These are phyloP conservation scores for Epizoanthus fatuus DNA, from an alignment of 92 coral and sea anemone genomes.

Conservation along the genomic window DNA sequence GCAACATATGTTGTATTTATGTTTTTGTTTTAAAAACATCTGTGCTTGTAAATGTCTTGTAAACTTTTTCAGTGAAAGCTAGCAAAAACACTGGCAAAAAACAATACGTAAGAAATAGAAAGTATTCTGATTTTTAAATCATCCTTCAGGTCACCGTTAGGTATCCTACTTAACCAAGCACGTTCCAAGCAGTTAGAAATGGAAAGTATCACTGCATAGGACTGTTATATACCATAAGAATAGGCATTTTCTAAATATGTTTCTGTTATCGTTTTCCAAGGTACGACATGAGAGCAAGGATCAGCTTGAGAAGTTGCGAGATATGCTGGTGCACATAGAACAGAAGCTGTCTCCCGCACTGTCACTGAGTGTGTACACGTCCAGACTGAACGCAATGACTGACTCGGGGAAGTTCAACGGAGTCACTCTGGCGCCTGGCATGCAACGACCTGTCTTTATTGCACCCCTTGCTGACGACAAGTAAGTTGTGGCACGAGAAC, in stretches of 20 bases:
- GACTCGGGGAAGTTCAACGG: conserved; percentile 78
- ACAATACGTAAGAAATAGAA: too few relatives aligned
- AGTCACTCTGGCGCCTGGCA: conserved; percentile 70
- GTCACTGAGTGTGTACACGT: conserved; percentile 84
- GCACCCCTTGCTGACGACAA: conserved; percentile 92
- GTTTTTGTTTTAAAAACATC: too few relatives aligned
- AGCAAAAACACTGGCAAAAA: too few relatives aligned
- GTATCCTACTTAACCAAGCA: too few relatives aligned
- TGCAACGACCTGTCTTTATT: conserved; percentile 80
- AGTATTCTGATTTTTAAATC: too few relatives aligned
- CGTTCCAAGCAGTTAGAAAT: too few relatives aligned
- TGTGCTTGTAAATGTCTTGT: too few relatives aligned
- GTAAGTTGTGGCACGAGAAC: conserved; percentile 60
- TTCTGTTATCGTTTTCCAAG: conserved; percentile 40
- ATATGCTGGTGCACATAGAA: conserved; percentile 86
- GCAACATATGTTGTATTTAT: too few relatives aligned
- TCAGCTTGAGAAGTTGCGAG: conserved; percentile 89
- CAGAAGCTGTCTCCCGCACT: conserved; percentile 87
- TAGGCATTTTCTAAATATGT: background rate
- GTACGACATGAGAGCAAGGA: conserved; percentile 98
- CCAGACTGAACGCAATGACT: conserved; percentile 92
- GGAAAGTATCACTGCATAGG: too few relatives aligned
- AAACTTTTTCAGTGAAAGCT: too few relatives aligned
- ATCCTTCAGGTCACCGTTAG: too few relatives aligned
- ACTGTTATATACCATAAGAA: background rate